phyloP scores from a whole-genome alignment of 1,140 invertebrate species.

The Hycleus phaleratus region DNA sequence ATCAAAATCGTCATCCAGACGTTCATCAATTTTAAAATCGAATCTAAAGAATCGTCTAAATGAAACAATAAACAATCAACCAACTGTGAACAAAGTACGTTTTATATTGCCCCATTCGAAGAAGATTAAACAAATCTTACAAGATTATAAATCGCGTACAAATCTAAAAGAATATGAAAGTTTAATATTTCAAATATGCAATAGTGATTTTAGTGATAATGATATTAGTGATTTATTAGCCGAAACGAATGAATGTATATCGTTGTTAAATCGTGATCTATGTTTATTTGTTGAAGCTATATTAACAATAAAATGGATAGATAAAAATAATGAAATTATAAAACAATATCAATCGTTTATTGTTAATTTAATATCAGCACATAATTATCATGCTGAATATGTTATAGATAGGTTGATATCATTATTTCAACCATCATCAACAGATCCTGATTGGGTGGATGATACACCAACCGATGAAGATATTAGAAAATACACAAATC shows the following conservation, averaged over 20 bases:
- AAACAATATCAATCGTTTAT: conserved; percentile 52
- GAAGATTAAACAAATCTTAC: conserved; percentile 31
- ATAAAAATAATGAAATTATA: conserved; percentile 42
- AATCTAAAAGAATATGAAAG: conserved; percentile 32
- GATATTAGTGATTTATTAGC: conserved; percentile 49
- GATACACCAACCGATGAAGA: conserved; percentile 42
- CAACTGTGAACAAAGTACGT: conserved; percentile 28
- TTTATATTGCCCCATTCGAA: conserved; percentile 35
- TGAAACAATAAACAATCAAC: neutral
- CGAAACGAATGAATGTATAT: conserved; percentile 50
- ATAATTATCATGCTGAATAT: conserved; percentile 52
- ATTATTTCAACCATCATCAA: conserved; percentile 46
- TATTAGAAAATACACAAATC: conserved; percentile 43
- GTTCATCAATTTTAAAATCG: too few relatives aligned
- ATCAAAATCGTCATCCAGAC: too few relatives aligned
- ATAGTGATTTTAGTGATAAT: conserved; percentile 44
- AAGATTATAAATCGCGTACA: conserved; percentile 22
- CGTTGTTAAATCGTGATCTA: conserved; percentile 48
- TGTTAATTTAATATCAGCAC: conserved; percentile 53
- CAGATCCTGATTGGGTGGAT: conserved; percentile 40
- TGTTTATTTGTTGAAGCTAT: conserved; percentile 54
- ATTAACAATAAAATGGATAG: conserved; percentile 52
- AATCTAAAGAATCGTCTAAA: too few relatives aligned
- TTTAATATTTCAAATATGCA: conserved; percentile 33
- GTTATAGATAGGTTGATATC: conserved; percentile 50